Evolutionary conservation across 2,888 invertebrate genomes (phyloP).

Genomic region (Coremacera marginata): DNA sequence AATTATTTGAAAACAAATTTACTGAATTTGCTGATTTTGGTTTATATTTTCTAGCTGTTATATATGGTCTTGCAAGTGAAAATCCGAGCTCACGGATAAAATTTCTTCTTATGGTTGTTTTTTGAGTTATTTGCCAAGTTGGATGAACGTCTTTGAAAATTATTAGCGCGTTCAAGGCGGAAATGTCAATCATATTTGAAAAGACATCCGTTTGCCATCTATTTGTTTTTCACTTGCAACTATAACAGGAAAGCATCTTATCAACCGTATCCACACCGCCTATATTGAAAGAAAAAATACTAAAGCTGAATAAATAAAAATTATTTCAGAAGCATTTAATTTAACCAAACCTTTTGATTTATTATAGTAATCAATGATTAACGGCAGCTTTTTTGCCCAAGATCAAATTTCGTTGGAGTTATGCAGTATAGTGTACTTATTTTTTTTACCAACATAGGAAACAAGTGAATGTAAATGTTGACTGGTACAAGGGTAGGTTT

Average conservation of each 20-base stretch:
- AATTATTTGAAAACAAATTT: not conserved
- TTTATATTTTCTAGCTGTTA: not conserved
- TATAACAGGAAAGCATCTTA: constrained; percentile 35
- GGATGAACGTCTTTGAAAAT: not conserved
- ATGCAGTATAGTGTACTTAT: too few relatives aligned
- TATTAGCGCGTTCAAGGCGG: constrained; percentile 29
- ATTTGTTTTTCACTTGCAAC: constrained; percentile 37
- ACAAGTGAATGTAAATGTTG: too few relatives aligned
- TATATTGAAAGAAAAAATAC: constrained; percentile 2
- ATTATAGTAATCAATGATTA: constrained; percentile 36
- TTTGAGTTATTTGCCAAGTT: constrained; percentile 15
- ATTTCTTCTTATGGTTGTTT: constrained; percentile 14
- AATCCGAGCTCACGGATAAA: not conserved
- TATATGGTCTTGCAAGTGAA: constrained; percentile 14
- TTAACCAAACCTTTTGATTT: constrained; percentile 25
- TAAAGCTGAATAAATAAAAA: not conserved
- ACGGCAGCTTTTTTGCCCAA: not conserved
- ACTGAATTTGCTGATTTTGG: not conserved
- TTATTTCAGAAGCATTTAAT: constrained; percentile 11
- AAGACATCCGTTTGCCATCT: constrained; percentile 41
- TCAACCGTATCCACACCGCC: constrained; percentile 41
- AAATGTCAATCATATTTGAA: constrained; percentile 39
- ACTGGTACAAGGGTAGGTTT: not conserved
- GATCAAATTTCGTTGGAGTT: too few relatives aligned
- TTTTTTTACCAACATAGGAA: too few relatives aligned